Base-by-base conservation (phyloP, 1,140 invertebrate species). In the Magallana angulata region DNA sequence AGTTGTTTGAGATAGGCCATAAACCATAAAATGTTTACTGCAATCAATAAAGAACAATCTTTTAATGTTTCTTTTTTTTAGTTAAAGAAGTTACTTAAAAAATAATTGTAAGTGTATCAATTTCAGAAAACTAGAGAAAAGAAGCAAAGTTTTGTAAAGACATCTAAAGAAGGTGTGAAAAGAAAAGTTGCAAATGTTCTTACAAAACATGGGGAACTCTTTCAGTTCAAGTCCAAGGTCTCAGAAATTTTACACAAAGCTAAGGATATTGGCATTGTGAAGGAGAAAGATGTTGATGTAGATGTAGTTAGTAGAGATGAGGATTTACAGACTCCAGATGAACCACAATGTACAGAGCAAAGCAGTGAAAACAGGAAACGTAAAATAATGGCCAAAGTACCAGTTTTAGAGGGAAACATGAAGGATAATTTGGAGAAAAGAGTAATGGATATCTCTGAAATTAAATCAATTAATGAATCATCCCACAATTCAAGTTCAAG, bases 171-270 rank as follows among this genome's bases (percentile, higher is more conserved):
- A 11, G 24, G 36, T 76, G 24, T 9, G 9, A 76, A 76, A 76
- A 30, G 8, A 76, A 76, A 8, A 76, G 68, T 76, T 24, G 24
- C 18, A 36, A 36, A 76, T 36, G 68, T 76, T 76, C 68, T 30
- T 12, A 36, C 68, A 76, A 76, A 76, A 76, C 68, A 76, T 30
- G 36, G 30, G 7, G 68, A 76, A 76, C 18, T 76, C 68, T 76
- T 76, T 8, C 24, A 76, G 36, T 76, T 76, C 68, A 76, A 76
- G 36, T 30, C 68, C 24, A 76, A 76, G 36, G 68, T 76, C 7
- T 76, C 68, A 36, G 68, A 76, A 30, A 76, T 76, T 12, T 7
- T 76, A 76, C 68, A 76, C 24, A 76, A 76, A 76, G 24, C 68
- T 30, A 76, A 8, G 8, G 68, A 30, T 30, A 36, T 76, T 76